Evolutionary conservation across 2,113 vertebrate genomes (phyloP), one percentile per base, ranked within the genome.

Genomic region (Limnothrissa miodon): DNA sequence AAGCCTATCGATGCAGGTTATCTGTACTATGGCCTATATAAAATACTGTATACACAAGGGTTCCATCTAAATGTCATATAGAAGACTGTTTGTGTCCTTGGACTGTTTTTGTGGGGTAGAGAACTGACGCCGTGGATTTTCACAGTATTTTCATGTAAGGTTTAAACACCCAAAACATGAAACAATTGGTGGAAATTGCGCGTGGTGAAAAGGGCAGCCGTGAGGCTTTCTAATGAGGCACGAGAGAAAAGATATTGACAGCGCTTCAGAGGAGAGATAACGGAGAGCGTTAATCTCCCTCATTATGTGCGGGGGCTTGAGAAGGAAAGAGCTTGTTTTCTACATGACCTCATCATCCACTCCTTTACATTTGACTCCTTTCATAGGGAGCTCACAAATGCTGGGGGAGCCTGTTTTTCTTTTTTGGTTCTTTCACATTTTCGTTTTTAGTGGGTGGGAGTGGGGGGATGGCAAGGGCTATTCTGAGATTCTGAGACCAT

Each of bases 331-430:
- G 66, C 66, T 74, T 4, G 33, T 36, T 33, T 74, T 74, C 66
- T 74, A 29, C 2, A 13, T 74, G 66, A 74, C 66, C 66, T 74
- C 33, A 74, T 74, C 25, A 74, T 74, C n/a, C 29, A 74, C 66
- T 74, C 66, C 66, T 74, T 74, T 74, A 36, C 66, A 36, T 74
- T 74, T 74, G 10, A 74, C 66, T 74, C 66, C 36, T 74, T 74
- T 33, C 29, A 36, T 13, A 36, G 17, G 25, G 11, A 17, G 29
- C 29, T 74, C 25, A 29, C 66, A 74, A 74, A 74, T 74, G 25
- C 17, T 74, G 66, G 33, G 9, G 66, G 25, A 15, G 29, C 29
- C 29, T 15, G 6, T 1, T 29, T 62, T 17, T 17, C 5, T 17
- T 33, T 4, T 13, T 36, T 11, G 15, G 4, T 5, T 17, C 17